phyloP scores from a whole-genome alignment of 2,113 vertebrate genomes.

The Oostethus manadensis region DNA sequence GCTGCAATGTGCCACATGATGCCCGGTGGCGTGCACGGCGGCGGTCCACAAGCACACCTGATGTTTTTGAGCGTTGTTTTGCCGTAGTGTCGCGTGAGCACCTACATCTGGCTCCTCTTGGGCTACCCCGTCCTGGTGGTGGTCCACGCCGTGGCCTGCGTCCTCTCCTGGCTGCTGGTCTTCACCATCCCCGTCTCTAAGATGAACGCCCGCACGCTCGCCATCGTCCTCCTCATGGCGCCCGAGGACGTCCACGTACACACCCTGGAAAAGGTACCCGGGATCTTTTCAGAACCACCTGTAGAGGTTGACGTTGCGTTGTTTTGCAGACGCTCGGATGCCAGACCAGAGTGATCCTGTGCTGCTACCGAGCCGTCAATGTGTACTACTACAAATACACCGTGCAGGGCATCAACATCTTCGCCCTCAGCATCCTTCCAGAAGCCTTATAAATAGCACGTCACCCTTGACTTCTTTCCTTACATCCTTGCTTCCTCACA shows the following conservation, averaged over 20 bases:
- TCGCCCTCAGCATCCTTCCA: conserved; percentile 79
- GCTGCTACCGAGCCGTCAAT: conserved; percentile 74
- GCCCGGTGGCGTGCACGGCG: not conserved
- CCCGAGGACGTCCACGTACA: conserved; percentile 61
- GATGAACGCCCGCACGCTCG: conserved; percentile 64
- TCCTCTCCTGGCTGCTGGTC: conserved; percentile 74
- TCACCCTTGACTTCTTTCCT: conserved; percentile 53
- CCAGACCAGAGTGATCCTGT: conserved; percentile 65
- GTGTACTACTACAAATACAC: conserved; percentile 81
- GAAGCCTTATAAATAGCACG: not conserved
- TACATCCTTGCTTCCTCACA: conserved; percentile 42
- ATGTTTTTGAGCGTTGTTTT: not conserved
- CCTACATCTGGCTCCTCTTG: conserved; percentile 67
- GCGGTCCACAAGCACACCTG: not conserved
- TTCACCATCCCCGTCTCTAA: conserved; percentile 77
- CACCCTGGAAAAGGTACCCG: conserved; percentile 50
- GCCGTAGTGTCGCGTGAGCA: conserved; percentile 54
- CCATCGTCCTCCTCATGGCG: conserved; percentile 67
- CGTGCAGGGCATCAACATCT: conserved; percentile 75
- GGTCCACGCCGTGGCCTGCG: conserved; percentile 70
- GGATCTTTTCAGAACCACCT: not conserved
- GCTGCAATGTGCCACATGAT: not conserved
- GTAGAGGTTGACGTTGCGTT: not conserved
- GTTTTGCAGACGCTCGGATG: conserved; percentile 47
- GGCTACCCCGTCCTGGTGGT: conserved; percentile 68